Evolutionary conservation across 2,113 vertebrate genomes (phyloP).

Genomic region (Plotosus lineatus): DNA sequence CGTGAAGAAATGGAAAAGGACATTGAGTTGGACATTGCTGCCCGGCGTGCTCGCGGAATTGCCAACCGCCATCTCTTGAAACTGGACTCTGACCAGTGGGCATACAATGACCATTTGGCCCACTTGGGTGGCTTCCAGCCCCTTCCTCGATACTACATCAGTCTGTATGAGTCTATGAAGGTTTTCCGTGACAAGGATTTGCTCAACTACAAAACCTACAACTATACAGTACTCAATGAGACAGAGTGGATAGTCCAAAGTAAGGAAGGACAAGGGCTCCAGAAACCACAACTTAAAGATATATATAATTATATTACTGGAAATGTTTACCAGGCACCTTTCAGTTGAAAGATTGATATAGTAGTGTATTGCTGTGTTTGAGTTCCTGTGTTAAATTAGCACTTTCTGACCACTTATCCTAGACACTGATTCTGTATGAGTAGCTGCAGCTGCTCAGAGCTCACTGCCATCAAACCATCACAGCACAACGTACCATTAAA

Average conservation of each 20-base stretch:
- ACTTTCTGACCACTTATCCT: neutral
- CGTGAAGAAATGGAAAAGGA: slow-evolving; percentile 62
- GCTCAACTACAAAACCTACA: slow-evolving; percentile 58
- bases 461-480: neutral
- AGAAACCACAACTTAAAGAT: slow-evolving; percentile 47
- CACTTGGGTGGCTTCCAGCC: slow-evolving; percentile 58
- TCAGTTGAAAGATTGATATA: neutral
- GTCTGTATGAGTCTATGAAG: slow-evolving; percentile 62
- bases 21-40: slow-evolving; percentile 49
- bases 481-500: neutral
- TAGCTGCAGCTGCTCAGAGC: neutral
- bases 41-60: slow-evolving; percentile 47
- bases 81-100: slow-evolving; percentile 65
- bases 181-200: slow-evolving; percentile 57
- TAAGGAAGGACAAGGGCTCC: slow-evolving; percentile 48
- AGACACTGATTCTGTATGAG: neutral
- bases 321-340: neutral
- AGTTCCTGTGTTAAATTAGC: neutral
- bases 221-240: slow-evolving; percentile 56
- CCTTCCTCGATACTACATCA: slow-evolving; percentile 54
- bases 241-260: slow-evolving; percentile 58
- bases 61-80: slow-evolving; percentile 61
- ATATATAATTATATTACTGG: slow-evolving; percentile 6
- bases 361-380: neutral
- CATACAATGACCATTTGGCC: slow-evolving; percentile 64